Evolutionary conservation across 2,888 invertebrate species (phyloP).

Genomic region (Leptopilina drosophilae): DNA sequence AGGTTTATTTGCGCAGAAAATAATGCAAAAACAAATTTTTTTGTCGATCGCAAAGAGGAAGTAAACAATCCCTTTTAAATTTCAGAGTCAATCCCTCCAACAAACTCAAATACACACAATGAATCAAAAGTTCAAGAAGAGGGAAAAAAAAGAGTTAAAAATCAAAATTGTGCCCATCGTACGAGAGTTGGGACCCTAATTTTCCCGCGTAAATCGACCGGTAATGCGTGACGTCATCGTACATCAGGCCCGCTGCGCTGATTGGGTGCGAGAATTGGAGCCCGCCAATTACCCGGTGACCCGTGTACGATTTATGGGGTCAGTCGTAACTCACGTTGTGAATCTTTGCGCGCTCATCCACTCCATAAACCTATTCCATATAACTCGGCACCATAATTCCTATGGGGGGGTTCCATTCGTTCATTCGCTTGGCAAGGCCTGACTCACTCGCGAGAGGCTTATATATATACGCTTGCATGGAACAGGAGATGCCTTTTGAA

Average conservation of each 20-base stretch:
- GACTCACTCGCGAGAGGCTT: background rate
- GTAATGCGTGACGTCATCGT: constrained; percentile 73
- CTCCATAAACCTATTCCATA: constrained; percentile 59
- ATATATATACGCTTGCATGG: too few relatives aligned
- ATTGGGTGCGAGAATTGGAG: constrained; percentile 74
- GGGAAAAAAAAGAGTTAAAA: too few relatives aligned
- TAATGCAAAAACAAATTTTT: too few relatives aligned
- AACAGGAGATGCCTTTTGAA: background rate
- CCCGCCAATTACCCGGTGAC: constrained; percentile 72
- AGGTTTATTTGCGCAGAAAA: too few relatives aligned
- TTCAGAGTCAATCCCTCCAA: too few relatives aligned
- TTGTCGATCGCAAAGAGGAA: too few relatives aligned
- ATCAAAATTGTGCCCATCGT: too few relatives aligned
- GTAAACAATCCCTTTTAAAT: background rate
- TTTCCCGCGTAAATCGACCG: constrained; percentile 69
- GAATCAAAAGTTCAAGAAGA: too few relatives aligned
- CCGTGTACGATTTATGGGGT: constrained; percentile 72
- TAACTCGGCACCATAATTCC: constrained; percentile 59
- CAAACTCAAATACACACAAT: too few relatives aligned
- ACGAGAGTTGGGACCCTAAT: constrained; percentile 59
- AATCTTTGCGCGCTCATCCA: constrained; percentile 42
- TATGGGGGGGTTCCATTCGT: constrained; percentile 31
- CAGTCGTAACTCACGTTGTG: constrained; percentile 70
- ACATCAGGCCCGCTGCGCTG: constrained; percentile 66
- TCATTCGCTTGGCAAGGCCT: too few relatives aligned